Conservation (phyloP, 2,888 invertebrate genomes). For the Arctia plantaginis region DNA sequence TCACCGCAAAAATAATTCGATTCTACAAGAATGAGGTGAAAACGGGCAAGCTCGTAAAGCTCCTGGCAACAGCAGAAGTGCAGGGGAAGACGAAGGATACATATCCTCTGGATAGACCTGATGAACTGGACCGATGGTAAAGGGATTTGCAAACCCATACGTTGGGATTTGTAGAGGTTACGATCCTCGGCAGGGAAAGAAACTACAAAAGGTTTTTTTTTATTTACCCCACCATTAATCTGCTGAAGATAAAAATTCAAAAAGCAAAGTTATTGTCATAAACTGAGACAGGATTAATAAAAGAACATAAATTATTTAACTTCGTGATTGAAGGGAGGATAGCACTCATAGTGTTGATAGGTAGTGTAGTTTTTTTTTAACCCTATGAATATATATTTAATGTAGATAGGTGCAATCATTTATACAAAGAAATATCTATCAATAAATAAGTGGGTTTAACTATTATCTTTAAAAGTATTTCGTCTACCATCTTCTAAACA, state of each 20-base stretch:
- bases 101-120: too few relatives aligned
- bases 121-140: too few relatives aligned
- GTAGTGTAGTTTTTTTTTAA: background rate
- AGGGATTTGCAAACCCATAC: too few relatives aligned
- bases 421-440: background rate
- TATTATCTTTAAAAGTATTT: conserved; percentile 15
- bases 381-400: background rate
- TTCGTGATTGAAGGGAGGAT: background rate
- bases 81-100: too few relatives aligned
- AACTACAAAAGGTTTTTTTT: background rate
- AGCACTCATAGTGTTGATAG: background rate
- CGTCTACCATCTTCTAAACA: background rate
- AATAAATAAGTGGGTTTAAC: background rate
- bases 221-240: background rate
- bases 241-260: background rate
- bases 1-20: too few relatives aligned
- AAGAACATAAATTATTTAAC: background rate
- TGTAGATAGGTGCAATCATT: background rate
- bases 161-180: too few relatives aligned
- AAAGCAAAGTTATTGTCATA: background rate
- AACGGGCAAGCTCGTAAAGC: too few relatives aligned
- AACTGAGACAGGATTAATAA: background rate
- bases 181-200: too few relatives aligned
- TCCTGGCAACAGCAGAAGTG: too few relatives aligned
- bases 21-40: too few relatives aligned